These are phyloP conservation scores for Philereme transversata DNA, from an alignment of 2,888 invertebrate genomes.

Conservation along the genomic window DNA sequence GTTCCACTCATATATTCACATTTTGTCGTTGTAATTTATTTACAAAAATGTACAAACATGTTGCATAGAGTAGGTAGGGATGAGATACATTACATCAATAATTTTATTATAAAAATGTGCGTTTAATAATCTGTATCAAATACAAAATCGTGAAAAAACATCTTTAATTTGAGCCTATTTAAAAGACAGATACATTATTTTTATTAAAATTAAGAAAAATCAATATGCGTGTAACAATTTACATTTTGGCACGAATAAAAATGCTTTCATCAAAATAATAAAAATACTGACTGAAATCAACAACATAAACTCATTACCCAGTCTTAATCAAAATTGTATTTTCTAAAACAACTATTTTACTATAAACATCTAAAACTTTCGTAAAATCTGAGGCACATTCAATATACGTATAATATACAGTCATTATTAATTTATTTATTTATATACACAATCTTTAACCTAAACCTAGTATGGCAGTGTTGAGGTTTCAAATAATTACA, in stretches of 20 bases:
- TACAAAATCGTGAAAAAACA: background rate
- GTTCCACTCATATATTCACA: slow-evolving; percentile 80
- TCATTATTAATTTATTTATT: slow-evolving; percentile 49
- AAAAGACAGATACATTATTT: background rate
- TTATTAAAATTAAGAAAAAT: background rate
- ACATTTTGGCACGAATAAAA: slow-evolving; percentile 36
- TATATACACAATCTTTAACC: slow-evolving; percentile 64
- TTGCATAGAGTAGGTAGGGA: slow-evolving; percentile 1
- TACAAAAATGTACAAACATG: slow-evolving; percentile 71
- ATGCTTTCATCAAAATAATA: background rate
- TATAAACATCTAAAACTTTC: slow-evolving; percentile 70
- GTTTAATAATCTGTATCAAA: background rate
- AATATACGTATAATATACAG: slow-evolving; percentile 73
- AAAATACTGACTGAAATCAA: slow-evolving; percentile 9
- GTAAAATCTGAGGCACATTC: slow-evolving; percentile 81
- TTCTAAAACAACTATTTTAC: slow-evolving; percentile 48
- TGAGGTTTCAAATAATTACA: slow-evolving; percentile 67
- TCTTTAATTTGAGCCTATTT: background rate
- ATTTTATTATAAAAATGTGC: background rate
- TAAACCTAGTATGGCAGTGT: slow-evolving; percentile 79
- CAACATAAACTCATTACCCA: slow-evolving; percentile 48
- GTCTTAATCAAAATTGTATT: slow-evolving; percentile 61
- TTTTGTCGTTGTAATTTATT: slow-evolving; percentile 63
- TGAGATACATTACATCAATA: background rate
- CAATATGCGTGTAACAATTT: background rate